Evolutionary conservation across 2,888 invertebrate species (phyloP).

Genomic region (Chloroclystis v-ata): DNA sequence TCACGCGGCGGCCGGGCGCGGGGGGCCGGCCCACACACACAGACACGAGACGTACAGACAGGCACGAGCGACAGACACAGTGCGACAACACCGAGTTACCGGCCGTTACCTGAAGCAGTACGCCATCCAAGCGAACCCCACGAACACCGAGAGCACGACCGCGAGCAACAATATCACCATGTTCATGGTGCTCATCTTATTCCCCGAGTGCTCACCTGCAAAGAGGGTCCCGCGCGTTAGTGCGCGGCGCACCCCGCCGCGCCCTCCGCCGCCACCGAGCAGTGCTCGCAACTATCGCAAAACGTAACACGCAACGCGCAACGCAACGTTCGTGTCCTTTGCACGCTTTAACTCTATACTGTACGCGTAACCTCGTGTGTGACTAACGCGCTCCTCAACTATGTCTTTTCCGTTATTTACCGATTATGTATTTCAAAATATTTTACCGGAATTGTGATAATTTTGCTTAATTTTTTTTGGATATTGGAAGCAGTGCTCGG

Average conservation of each 20-base stretch:
- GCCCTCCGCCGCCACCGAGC: conserved; percentile 49
- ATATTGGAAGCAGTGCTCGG: conserved; percentile 70
- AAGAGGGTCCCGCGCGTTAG: conserved; percentile 75
- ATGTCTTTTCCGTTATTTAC: neutral
- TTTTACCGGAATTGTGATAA: too few species aligned
- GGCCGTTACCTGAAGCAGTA: conserved; percentile 93
- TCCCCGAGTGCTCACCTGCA: conserved; percentile 86
- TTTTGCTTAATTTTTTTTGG: conserved; percentile 19
- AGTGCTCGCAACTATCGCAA: conserved; percentile 42
- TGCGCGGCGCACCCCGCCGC: conserved; percentile 70
- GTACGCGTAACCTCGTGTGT: too few species aligned
- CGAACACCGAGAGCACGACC: conserved; percentile 95
- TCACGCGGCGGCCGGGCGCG: conserved; percentile 41
- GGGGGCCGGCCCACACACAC: conserved; percentile 37
- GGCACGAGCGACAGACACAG: conserved; percentile 67
- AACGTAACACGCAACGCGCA: too few species aligned
- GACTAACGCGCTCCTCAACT: neutral
- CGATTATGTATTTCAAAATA: conserved; percentile 2
- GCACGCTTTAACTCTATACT: too few species aligned
- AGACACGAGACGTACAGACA: conserved; percentile 51
- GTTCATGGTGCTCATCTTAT: conserved; percentile 91
- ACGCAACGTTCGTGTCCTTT: too few species aligned
- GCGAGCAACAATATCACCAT: conserved; percentile 96
- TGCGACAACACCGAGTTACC: conserved; percentile 74
- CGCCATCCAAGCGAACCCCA: conserved; percentile 96